A percentile compares a stretch with the other conserved stretches of the same genome.
These are phyloP conservation scores for Botia almorhae DNA, from an alignment of 2,797 vertebrate species.

Conservation along the genomic window DNA sequence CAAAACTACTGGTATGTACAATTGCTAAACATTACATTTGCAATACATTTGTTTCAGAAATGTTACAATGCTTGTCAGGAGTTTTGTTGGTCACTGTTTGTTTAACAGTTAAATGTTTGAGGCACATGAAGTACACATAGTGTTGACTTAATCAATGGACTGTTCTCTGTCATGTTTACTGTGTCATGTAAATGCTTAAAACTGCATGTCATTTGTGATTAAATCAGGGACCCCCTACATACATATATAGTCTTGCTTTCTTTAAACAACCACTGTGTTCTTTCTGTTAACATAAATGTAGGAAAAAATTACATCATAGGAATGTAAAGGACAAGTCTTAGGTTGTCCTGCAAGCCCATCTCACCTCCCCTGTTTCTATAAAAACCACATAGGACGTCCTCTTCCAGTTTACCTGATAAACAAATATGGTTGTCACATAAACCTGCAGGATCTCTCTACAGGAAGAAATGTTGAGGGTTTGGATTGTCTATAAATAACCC, in stretches of 20 bases:
- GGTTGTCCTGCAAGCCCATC: not conserved
- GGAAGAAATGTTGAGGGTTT: slow-evolving; percentile 49
- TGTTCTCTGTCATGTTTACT: not conserved
- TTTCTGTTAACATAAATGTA: not conserved
- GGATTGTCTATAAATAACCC: slow-evolving; percentile 66
- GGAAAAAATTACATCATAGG: not conserved
- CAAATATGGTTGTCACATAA: too few relatives aligned
- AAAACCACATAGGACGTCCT: slow-evolving; percentile 39
- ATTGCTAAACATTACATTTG: too few relatives aligned
- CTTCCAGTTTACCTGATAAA: slow-evolving; percentile 6
- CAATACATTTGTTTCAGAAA: not conserved
- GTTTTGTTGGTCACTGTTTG: not conserved
- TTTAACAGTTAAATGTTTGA: not conserved
- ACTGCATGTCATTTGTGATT: not conserved
- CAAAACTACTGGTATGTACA: too few relatives aligned
- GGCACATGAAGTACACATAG: not conserved
- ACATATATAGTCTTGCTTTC: not conserved
- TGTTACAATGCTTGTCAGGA: not conserved
- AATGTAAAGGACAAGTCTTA: not conserved
- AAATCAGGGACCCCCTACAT: not conserved
- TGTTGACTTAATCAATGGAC: slow-evolving; percentile 10
- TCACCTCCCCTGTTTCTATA: slow-evolving; percentile 46
- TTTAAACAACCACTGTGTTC: not conserved
- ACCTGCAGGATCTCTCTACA: slow-evolving; percentile 49
- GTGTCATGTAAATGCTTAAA: not conserved